phyloP scores from a whole-genome alignment of 2,888 invertebrate species.

The Biston stratarius region DNA sequence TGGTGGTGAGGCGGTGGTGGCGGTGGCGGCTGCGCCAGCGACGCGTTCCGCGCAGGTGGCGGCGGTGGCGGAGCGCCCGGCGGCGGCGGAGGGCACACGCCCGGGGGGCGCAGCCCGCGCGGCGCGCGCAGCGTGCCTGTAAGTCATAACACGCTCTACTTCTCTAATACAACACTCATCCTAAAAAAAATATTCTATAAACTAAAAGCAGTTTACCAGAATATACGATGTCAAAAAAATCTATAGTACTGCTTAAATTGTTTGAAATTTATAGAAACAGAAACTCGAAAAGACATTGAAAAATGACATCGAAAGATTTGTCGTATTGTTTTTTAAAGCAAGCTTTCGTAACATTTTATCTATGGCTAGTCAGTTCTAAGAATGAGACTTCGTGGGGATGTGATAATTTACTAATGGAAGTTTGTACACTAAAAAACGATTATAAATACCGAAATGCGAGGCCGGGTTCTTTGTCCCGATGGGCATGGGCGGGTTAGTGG shows the following conservation, averaged over 20 bases:
- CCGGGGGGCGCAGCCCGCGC: constrained; percentile 85
- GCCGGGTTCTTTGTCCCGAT: constrained; percentile 78
- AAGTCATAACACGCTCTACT: not conserved
- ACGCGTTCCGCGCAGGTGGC: constrained; percentile 84
- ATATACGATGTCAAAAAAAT: too few species aligned
- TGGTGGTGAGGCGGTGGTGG: constrained; percentile 78
- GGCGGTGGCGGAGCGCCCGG: constrained; percentile 82
- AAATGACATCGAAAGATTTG: too few species aligned
- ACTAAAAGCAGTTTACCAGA: too few species aligned
- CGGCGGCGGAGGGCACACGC: constrained; percentile 87
- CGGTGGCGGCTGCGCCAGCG: constrained; percentile 81
- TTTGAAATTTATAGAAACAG: too few species aligned
- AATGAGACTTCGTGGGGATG: too few species aligned
- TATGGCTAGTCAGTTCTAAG: not conserved
- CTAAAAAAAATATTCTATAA: too few species aligned
- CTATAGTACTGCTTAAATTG: too few species aligned
- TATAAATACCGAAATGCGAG: constrained; percentile 74
- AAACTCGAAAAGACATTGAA: too few species aligned
- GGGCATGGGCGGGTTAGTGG: constrained; percentile 65
- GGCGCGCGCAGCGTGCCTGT: constrained; percentile 79
- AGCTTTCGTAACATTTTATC: not conserved
- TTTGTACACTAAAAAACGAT: not conserved
- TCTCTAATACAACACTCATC: not conserved
- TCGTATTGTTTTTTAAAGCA: too few species aligned
- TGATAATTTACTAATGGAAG: too few species aligned